These are phyloP conservation scores for Chondrilla cf. caribensis DNA, from an alignment of 37 sponge, comb jelly and placozoan species.

Conservation along the genomic window DNA sequence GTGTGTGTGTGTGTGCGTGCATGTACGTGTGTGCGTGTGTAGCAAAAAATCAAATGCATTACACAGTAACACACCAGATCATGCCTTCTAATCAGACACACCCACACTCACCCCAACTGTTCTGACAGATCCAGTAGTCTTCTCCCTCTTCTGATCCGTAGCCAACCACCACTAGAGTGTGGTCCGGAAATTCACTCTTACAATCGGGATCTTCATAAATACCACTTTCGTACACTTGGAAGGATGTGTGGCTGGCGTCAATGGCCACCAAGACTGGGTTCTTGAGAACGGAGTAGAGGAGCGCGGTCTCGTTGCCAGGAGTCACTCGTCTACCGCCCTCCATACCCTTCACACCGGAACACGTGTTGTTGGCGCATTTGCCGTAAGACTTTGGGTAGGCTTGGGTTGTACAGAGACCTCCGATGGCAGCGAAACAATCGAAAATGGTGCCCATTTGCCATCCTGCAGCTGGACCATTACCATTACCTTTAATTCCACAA, in stretches of 20 bases:
- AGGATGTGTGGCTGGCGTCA: too few relatives aligned
- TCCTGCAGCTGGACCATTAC: too few relatives aligned
- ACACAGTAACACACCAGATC: too few relatives aligned
- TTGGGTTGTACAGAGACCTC: conserved; percentile 42
- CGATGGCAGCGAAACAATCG: too few relatives aligned
- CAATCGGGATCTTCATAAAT: conserved; percentile 52
- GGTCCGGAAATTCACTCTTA: conserved; percentile 38
- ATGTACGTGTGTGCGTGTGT: conserved; percentile 7
- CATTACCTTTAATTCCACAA: too few relatives aligned
- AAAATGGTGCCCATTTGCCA: too few relatives aligned
- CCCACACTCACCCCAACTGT: too few relatives aligned
- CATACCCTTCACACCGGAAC: too few relatives aligned
- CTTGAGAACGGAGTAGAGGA: conserved; percentile 47
- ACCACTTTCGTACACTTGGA: conserved; percentile 42
- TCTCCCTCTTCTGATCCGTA: conserved; percentile 51
- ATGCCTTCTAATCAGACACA: too few relatives aligned
- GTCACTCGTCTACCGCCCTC: too few relatives aligned
- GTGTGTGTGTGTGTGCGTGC: conserved; percentile 15
- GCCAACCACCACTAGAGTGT: conserved; percentile 54
- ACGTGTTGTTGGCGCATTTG: conserved; percentile 23
- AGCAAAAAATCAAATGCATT: too few relatives aligned
- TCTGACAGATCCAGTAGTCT: conserved; percentile 66
- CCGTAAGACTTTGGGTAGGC: not conserved
- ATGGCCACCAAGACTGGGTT: too few relatives aligned
- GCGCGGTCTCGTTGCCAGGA: conserved; percentile 49